Evolutionary conservation across 2,797 vertebrate genomes (phyloP).

Genomic region (Sarcoramphus papa): DNA sequence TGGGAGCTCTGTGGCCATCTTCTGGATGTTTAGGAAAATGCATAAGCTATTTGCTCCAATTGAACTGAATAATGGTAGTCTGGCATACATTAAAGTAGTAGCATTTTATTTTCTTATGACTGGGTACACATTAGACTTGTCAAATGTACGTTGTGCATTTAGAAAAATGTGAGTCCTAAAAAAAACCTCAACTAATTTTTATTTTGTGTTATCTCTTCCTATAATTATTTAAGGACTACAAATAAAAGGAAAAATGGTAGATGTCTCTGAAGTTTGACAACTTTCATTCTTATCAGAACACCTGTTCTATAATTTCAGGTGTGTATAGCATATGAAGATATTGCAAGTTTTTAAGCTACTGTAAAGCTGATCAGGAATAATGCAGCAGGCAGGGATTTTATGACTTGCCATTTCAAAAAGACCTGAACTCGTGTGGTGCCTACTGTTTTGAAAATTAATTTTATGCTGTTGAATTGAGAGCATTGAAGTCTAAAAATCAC

Average conservation of each 20-base stretch:
- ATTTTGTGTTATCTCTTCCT: background rate
- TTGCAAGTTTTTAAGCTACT: background rate
- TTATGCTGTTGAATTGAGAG: background rate
- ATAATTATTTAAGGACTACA: background rate
- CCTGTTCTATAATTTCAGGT: background rate
- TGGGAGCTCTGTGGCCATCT: constrained; percentile 61
- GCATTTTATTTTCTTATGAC: background rate
- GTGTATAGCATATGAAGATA: background rate
- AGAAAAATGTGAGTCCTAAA: background rate
- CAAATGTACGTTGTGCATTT: background rate
- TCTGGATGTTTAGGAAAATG: constrained; percentile 52
- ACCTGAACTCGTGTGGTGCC: background rate
- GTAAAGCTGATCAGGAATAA: background rate
- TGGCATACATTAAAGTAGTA: background rate
- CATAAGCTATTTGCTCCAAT: background rate
- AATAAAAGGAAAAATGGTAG: background rate
- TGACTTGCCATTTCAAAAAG: background rate
- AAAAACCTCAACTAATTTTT: background rate
- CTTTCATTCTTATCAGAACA: background rate
- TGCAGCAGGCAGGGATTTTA: background rate
- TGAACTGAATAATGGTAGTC: background rate
- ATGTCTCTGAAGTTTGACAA: background rate
- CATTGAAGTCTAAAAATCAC: background rate
- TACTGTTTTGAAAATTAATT: background rate
- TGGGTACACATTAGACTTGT: background rate